Base-by-base conservation (phyloP, 2,888 invertebrate genomes). In the Chymomyza fuscimana region DNA sequence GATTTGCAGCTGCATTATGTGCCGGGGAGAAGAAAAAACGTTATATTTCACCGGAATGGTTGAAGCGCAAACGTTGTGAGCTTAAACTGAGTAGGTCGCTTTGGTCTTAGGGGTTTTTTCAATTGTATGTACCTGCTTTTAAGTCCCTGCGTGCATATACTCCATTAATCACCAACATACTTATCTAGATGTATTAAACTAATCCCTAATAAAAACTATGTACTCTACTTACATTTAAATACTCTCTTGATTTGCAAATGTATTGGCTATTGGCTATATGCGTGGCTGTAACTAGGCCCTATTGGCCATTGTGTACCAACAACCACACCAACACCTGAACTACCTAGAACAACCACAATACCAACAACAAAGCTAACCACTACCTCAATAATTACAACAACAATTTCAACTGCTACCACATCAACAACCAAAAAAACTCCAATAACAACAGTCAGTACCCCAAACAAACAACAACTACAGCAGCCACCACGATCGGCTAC, bases 231-330 rank as follows among this genome's bases (percentile, higher is more conserved):
- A 69, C n/a, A 5, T 60, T 62, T 71, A 62, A 73, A 72, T 67
- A 63, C 54, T 54, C 54, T 54, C 54, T 54, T 54, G 54, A 22
- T 54, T 19, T 54, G 32, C 25, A 16, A 32, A 61, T 61, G 16
- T 40, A 61, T 32, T 61, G 36, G 29, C 29, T 60, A 60, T 56
- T 56, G 19, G 4, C 15, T 56, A 32, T 59, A 32, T 25, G 59
- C 29, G 10, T 59, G 5, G 52, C 52, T 54, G 52, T 25, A 65
- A 67, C 63, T 78, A 92, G 92, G 92, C 88, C 91, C 91, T 29
- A 92, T 92, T 89, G 92, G 92, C 85, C 90, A 91, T 80, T 92
- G 92, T 80, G 82, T 91, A 80, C 90, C 90, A 78, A 85, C 83
- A 82, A 83, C 90, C 78, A 85, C 83, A 80, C 79, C 81, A 76